Evolutionary conservation across 64 coral and sea anemone genomes (phyloP).

Genomic region (Montipora foliosa): DNA sequence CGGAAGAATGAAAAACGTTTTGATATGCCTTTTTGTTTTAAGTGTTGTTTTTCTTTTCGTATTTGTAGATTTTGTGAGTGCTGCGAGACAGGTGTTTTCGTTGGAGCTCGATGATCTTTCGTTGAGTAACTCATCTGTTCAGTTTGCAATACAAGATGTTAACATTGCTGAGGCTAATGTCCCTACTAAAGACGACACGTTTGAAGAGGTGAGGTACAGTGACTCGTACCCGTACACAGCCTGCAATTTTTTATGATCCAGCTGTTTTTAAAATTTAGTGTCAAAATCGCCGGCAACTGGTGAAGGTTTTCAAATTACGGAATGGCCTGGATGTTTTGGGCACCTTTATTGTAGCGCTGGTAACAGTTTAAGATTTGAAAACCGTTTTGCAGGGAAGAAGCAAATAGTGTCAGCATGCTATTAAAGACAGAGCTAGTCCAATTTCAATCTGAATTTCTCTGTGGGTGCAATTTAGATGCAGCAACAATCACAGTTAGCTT

Average conservation of each 20-base stretch:
- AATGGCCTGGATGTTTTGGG: no score
- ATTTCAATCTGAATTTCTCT: background rate
- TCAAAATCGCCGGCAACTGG: no score
- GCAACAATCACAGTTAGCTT: constrained; percentile 51
- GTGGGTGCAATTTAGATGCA: constrained; percentile 45
- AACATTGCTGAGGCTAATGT: constrained; percentile 30
- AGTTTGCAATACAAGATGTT: constrained; percentile 92
- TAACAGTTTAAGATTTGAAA: no score
- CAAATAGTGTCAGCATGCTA: no score
- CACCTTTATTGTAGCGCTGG: no score
- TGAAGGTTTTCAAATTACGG: no score
- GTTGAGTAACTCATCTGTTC: constrained; percentile 79
- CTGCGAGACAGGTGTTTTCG: constrained; percentile 78
- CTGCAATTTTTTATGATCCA: no score
- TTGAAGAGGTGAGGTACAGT: background rate
- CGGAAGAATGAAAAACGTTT: background rate
- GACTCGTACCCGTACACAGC: no score
- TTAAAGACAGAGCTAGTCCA: no score
- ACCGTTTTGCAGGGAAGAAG: no score
- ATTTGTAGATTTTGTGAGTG: constrained; percentile 83
- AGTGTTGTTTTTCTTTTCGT: background rate
- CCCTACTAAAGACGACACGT: background rate
- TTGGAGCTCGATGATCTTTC: constrained; percentile 79
- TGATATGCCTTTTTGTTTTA: background rate
- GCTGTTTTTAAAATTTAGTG: background rate